Evolutionary conservation across 2,888 invertebrate species (phyloP).

Genomic region (Spodoptera littoralis): DNA sequence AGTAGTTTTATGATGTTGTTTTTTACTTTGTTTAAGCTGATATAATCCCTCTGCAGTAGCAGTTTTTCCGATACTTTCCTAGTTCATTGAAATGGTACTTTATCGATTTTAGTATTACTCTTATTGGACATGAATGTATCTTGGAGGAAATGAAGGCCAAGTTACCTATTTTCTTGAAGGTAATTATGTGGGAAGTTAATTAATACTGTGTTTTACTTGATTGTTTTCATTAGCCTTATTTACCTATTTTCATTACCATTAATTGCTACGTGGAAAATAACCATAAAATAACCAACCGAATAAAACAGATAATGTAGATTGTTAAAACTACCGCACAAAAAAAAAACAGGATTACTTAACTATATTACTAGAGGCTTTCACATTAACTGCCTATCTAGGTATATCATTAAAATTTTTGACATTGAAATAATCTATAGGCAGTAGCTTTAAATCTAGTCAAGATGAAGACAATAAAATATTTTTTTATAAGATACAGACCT

Average conservation of each 20-base stretch:
- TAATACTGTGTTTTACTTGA: conserved; percentile 11
- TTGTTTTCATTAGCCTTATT: neutral
- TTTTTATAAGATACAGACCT: no score
- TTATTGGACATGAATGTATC: conserved; percentile 11
- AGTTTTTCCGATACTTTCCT: neutral
- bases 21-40: conserved; percentile 2
- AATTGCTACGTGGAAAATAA: neutral
- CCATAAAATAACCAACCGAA: neutral
- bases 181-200: conserved; percentile 9
- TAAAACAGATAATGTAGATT: no score
- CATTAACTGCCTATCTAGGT: no score
- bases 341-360: neutral
- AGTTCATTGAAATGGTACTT: neutral
- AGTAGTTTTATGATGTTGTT: conserved; percentile 3
- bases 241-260: conserved; percentile 1
- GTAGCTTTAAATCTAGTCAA: no score
- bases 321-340: neutral
- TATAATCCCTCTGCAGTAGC: no score
- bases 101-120: conserved; percentile 5
- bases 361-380: no score
- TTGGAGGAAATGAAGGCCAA: conserved; percentile 7
- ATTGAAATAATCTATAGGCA: no score
- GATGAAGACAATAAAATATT: no score
- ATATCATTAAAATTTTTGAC: no score
- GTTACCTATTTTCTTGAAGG: conserved; percentile 18